phyloP scores from a whole-genome alignment of 2,888 invertebrate species.

The Thymelicus lineola region DNA sequence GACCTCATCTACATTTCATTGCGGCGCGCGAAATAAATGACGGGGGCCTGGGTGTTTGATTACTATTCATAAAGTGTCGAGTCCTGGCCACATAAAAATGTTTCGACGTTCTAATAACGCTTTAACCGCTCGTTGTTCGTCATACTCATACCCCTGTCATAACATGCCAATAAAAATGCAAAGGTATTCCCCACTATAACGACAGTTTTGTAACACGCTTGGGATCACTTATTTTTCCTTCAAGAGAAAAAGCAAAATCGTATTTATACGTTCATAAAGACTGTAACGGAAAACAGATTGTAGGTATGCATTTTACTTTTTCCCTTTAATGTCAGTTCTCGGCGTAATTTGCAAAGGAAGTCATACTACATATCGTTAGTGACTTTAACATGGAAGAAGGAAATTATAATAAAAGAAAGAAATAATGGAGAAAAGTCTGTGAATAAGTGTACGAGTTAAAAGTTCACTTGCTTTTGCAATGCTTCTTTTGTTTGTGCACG shows the following conservation, averaged over 20 bases:
- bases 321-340: too few species aligned
- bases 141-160: slow-evolving; percentile 22
- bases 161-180: slow-evolving; percentile 31
- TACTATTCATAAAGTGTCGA: slow-evolving; percentile 74
- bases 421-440: too few species aligned
- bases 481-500: too few species aligned
- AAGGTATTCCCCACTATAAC: slow-evolving; percentile 21
- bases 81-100: slow-evolving; percentile 59
- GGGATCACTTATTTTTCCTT: slow-evolving; percentile 20
- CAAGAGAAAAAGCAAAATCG: slow-evolving; percentile 6
- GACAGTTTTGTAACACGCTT: slow-evolving; percentile 17
- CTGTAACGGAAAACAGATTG: background rate
- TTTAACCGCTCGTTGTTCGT: slow-evolving; percentile 17
- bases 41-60: slow-evolving; percentile 66
- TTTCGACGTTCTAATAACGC: slow-evolving; percentile 37
- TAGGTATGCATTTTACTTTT: background rate
- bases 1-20: slow-evolving; percentile 74
- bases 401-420: too few species aligned
- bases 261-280: slow-evolving; percentile 2
- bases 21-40: slow-evolving; percentile 68
- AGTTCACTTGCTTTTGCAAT: too few species aligned
- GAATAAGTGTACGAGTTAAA: too few species aligned
- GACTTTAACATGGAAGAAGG: too few species aligned
- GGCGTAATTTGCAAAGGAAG: too few species aligned
- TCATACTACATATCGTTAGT: too few species aligned